Conservation (phyloP, 2,888 invertebrate species). For the Oeneis ivallda region DNA sequence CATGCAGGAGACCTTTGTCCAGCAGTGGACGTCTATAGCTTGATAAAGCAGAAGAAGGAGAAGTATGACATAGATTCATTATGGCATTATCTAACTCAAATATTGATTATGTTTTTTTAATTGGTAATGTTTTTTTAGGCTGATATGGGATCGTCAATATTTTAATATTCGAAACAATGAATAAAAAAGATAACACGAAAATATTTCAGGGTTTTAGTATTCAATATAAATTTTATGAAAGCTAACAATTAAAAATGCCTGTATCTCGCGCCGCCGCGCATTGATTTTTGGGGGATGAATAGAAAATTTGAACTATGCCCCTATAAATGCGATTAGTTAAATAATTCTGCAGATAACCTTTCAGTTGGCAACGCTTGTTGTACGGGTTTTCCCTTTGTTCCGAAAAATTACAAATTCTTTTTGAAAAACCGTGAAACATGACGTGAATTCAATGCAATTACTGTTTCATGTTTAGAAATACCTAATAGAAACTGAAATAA, state of each 20-base stretch:
- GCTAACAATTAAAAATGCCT: conserved; percentile 11
- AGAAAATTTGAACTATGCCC: conserved; percentile 22
- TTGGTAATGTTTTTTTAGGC: background rate
- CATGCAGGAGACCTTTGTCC: no score
- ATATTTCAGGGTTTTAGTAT: background rate
- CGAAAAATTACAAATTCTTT: conserved; percentile 20
- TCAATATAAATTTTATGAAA: conserved; percentile 12
- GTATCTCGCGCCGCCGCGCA: conserved; percentile 13
- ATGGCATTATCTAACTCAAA: background rate
- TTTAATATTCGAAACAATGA: background rate
- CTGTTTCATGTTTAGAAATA: background rate
- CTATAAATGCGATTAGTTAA: conserved; percentile 21
- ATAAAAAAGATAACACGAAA: background rate
- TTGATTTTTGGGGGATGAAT: conserved; percentile 21
- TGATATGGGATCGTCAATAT: background rate
- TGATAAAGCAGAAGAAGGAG: no score
- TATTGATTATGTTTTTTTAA: background rate
- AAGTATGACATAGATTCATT: no score
- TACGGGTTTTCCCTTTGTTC: conserved; percentile 7
- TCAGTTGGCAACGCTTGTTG: conserved; percentile 7
- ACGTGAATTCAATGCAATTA: conserved; percentile 13
- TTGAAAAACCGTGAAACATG: background rate
- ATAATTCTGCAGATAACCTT: conserved; percentile 7
- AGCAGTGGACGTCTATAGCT: no score
- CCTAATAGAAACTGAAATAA: background rate